These are phyloP conservation scores for Bicyclus anynana DNA, from an alignment of 1,140 invertebrate genomes.

Conservation along the genomic window DNA sequence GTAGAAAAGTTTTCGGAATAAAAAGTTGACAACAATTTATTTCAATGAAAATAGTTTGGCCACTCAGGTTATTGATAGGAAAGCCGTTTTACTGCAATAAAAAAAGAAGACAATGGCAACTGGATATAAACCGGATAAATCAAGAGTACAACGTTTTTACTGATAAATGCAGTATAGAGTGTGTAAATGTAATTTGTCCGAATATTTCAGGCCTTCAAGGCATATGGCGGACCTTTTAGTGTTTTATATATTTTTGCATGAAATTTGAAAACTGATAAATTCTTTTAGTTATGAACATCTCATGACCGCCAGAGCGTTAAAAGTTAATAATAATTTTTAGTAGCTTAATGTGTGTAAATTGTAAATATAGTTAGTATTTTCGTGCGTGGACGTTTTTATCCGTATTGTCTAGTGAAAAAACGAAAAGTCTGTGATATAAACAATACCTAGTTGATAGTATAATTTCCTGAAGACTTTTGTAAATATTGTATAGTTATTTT, in stretches of 20 bases:
- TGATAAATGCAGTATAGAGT: constrained; percentile 4
- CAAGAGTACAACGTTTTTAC: constrained; percentile 22
- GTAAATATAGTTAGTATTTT: constrained; percentile 75
- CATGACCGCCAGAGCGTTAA: constrained; percentile 74
- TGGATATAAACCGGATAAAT: constrained; percentile 55
- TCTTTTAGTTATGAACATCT: constrained; percentile 77
- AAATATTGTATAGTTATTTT: constrained; percentile 75
- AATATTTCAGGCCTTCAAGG: constrained; percentile 70
- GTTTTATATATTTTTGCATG: constrained; percentile 77
- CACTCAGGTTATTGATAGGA: constrained; percentile 15
- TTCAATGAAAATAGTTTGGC: neutral
- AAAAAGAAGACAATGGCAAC: constrained; percentile 65
- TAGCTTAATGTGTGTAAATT: constrained; percentile 77
- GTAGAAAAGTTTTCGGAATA: neutral
- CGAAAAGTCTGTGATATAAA: constrained; percentile 79
- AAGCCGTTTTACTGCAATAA: constrained; percentile 26
- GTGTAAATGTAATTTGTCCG: constrained; percentile 40
- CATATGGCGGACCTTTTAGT: constrained; percentile 74
- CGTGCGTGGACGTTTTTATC: constrained; percentile 76
- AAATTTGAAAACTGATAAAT: constrained; percentile 77
- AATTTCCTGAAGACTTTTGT: constrained; percentile 72
- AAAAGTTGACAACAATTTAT: too few relatives aligned
- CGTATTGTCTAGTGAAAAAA: constrained; percentile 76
- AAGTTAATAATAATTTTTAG: constrained; percentile 74
- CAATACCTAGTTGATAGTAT: constrained; percentile 74